These are phyloP conservation scores for Gobius niger DNA, from an alignment of 2,113 vertebrate species.

Conservation along the genomic window DNA sequence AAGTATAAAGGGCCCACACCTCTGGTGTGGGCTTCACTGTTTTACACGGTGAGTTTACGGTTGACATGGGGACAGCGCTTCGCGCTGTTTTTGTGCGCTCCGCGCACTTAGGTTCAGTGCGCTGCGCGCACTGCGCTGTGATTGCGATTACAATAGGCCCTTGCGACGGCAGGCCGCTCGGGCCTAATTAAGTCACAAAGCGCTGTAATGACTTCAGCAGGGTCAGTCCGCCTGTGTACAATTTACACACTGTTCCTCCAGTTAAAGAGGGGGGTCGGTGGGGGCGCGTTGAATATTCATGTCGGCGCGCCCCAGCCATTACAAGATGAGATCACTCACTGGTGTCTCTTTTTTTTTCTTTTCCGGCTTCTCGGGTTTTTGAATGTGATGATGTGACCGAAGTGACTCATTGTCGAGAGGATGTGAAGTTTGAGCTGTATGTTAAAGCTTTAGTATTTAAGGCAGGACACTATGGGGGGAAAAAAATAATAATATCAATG, in stretches of 20 bases:
- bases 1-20: too few species aligned
- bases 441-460: too few species aligned
- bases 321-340: slow-evolving; percentile 52
- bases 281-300: slow-evolving; percentile 59
- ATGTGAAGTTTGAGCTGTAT: slow-evolving; percentile 3
- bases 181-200: slow-evolving; percentile 46
- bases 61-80: too few species aligned
- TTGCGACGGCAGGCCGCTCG: too few species aligned
- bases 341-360: slow-evolving; percentile 29
- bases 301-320: slow-evolving; percentile 33
- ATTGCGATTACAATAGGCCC: too few species aligned
- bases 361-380: slow-evolving; percentile 19
- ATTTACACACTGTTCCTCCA: slow-evolving; percentile 51
- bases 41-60: too few species aligned
- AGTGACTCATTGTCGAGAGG: slow-evolving; percentile 37
- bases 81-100: too few species aligned
- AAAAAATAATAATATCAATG: too few species aligned
- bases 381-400: slow-evolving; percentile 38
- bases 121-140: too few species aligned
- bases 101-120: too few species aligned
- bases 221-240: slow-evolving; percentile 51
- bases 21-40: too few species aligned
- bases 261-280: slow-evolving; percentile 22
- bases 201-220: slow-evolving; percentile 54
- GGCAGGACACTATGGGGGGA: too few species aligned